Evolutionary conservation across 2,113 vertebrate genomes (phyloP), one percentile per base, ranked within the genome.

Genomic region (Osmerus eperlanus): DNA sequence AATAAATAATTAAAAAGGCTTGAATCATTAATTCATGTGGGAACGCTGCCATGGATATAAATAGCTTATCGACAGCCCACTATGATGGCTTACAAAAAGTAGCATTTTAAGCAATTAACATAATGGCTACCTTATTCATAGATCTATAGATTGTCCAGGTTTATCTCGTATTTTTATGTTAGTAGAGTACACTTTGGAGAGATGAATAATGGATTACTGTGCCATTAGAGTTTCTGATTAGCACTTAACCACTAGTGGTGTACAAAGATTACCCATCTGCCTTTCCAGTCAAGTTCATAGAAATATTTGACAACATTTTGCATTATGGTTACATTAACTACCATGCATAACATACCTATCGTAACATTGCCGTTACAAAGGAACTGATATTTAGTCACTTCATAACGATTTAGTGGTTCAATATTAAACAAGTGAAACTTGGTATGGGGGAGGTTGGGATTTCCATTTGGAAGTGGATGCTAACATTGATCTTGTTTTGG

Each of bases 1-100:
- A 74, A 82, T 89, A 79, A 87, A 90, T 90, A 83, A 90, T 91
- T 89, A 84, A 88, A 83, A 74, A 82, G 69, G 70, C 55, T 72
- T 76, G 32, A 83, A 87, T 90, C 70, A 89, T 88, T 90, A 78
- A 87, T 86, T 85, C 80, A 87, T 77, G 84, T 82, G 84, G 83
- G 83, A 88, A 90, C 72, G 74, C 72, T 77, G 79, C 80, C 36
- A 3, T 28, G 47, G 75, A 72, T 83, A 88, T 81, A 86, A 84
- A 85, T 80, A 86, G 80, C 54, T 14, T 36, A 64, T 18, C 55
- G 72, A 55, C 68, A 70, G 29, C 41, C 52, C 65, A 36, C 54
- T 41, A 36, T 52, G 65, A 73, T 70, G 70, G 63, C 66, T 19
- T 67, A 61, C 25, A 29, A 36, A 51, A 70, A 55, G 56, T 66